phyloP scores from a whole-genome alignment of 2,888 invertebrate species.

The Galerucella calmariensis region DNA sequence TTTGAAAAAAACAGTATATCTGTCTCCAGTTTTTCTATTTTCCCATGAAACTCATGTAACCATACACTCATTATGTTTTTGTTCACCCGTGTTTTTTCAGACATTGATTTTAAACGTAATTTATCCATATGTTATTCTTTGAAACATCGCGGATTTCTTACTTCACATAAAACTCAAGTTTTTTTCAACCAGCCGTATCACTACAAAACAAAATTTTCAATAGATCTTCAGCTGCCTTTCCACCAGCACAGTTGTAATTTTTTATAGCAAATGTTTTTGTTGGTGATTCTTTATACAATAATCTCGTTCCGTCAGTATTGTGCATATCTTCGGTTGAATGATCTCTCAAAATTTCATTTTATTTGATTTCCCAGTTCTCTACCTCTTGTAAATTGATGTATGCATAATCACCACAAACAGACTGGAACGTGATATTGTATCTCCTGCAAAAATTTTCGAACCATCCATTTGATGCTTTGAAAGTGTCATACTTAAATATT shows the following conservation, averaged over 20 bases:
- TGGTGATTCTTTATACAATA: not conserved
- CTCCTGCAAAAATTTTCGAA: no score
- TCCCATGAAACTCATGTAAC: no score
- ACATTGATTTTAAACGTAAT: no score
- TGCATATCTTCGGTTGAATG: not conserved
- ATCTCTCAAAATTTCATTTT: not conserved
- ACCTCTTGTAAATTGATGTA: not conserved
- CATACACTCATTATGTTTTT: no score
- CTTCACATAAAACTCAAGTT: not conserved
- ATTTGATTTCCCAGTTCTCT: not conserved
- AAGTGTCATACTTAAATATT: not conserved
- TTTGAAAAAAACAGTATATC: no score
- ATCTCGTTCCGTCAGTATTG: not conserved
- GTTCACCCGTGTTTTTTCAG: no score
- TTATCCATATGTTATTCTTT: not conserved
- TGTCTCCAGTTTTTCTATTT: no score
- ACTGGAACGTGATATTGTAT: not conserved
- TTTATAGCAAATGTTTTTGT: not conserved
- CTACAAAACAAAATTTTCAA: not conserved
- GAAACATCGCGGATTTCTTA: not conserved
- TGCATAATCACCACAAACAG: not conserved
- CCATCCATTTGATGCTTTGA: no score
- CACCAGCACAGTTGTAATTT: not conserved
- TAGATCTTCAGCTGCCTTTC: not conserved
- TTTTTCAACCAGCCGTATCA: not conserved